Evolutionary conservation across 2,797 vertebrate genomes (phyloP), one percentile per base, ranked within the genome.

Genomic region (Syndactyla subalaris): DNA sequence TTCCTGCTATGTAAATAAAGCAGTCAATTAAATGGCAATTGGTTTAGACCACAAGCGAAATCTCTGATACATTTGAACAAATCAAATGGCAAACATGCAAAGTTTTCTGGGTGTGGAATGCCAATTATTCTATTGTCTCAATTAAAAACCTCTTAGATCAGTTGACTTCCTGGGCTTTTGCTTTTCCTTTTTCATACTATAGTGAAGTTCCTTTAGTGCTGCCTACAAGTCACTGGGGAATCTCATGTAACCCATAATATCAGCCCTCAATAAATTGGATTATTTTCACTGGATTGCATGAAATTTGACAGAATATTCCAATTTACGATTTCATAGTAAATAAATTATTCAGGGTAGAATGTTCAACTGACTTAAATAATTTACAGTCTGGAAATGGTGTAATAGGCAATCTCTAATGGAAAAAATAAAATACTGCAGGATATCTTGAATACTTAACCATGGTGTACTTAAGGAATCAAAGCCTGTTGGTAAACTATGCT

Each of bases 271-370:
- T 57, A 92, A 81, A 90, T 43, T 52, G 22, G 30, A 89, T 95
- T 92, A 68, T 85, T 95, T 91, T 79, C 38, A 77, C 46, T 67
- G 58, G 54, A 74, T 88, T 66, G 61, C 34, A 67, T 73, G 23
- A 84, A 94, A 91, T 86, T 90, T 93, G 85, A 92, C 76, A 90
- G 93, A 88, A 91, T 86, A 94, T 82, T 96, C 75, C 91, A 94
- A 94, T 92, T 97, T 92, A 95, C 85, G 93, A 59, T 93, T 95
- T 89, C 39, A 84, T 11, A 63, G 59, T 79, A 96, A 96, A 94
- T 96, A 93, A 96, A 94, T 95, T 88, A 96, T 96, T 95, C 72
- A 96, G 80, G 43, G 55, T 16, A 92, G 61, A 89, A 95, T 63
- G 36, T 92, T 93, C 88, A 89, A 82, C 78, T 73, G 63, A 52